Base-by-base conservation (phyloP, 2,797 vertebrate species). In the Cryptoprocta ferox region DNA sequence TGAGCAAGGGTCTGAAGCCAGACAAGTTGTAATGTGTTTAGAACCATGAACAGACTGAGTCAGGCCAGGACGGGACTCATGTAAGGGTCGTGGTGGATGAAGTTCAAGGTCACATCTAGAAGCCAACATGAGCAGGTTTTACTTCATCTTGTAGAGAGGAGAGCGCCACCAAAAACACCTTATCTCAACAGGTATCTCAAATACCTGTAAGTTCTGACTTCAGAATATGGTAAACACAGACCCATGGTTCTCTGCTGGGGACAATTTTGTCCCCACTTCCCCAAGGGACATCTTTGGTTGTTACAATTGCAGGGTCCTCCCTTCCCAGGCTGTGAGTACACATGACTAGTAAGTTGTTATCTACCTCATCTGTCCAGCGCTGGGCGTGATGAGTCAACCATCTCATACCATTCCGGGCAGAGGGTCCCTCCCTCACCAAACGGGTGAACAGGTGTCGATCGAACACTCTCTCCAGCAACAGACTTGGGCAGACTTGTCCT, bases 61-160 rank as follows among this genome's bases (percentile, higher is more conserved):
- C 6, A 59, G 10, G 30, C 21, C 76, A 56, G 45, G 76, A 32
- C 65, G 39, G 35, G 76, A 39, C n/a, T 12, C n/a, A 9, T 1
- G 1, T 0, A 35, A 24, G 5, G 4, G 21, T 26, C 89, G 3
- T 0, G 32, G 32, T 15, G 24, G 10, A 6, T 3, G 30, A 28
- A 10, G 78, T 4, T 76, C 42, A 79, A 79, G 76, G 48, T 79
- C 48, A 24, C 30, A 21, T 53, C 76, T 8, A 16, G 10, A 2
- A 65, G 32, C 76, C 32, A 53, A 8, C 11, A 7, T 35, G 24
- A 50, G n/a, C 61, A 37, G 26, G 12, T 18, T 80, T 18, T 3
- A 37, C 18, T 66, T n/a, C 63, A 5, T 18, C 78, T 53, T 61
- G 11, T 0, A 7, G 39, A 68, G 61, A 63, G 8, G 4, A 8